Percentiles rank a stretch among this genome's conserved stretches.
These are phyloP conservation scores for Lampropteryx suffumata DNA, from an alignment of 2,888 invertebrate species.

Conservation along the genomic window DNA sequence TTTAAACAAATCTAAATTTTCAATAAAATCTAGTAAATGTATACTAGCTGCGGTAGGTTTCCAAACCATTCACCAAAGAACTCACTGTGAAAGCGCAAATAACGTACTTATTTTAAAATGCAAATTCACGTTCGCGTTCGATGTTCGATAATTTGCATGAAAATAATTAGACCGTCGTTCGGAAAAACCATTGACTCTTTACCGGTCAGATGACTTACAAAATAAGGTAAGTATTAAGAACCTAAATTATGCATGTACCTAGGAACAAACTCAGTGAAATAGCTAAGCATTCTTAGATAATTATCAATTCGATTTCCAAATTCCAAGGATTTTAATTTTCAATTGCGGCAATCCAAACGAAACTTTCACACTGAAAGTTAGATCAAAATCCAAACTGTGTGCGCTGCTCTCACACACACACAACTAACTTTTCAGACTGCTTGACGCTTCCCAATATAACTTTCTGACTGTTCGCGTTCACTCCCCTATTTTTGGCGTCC, in stretches of 20 bases:
- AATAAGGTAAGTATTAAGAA: too few species aligned
- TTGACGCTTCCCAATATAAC: slow-evolving; percentile 77
- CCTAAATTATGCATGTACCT: too few species aligned
- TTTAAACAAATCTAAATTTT: too few species aligned
- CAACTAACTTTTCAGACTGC: slow-evolving; percentile 73
- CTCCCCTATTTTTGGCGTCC: slow-evolving; percentile 63
- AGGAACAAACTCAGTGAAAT: too few species aligned
- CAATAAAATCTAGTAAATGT: too few species aligned
- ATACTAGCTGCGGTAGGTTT: too few species aligned
- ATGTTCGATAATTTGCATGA: slow-evolving; percentile 22
- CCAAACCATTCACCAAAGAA: background rate
- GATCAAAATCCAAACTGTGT: slow-evolving; percentile 24
- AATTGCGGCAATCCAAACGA: slow-evolving; percentile 2
- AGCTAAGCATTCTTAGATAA: too few species aligned
- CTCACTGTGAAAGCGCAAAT: slow-evolving; percentile 19
- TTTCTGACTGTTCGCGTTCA: slow-evolving; percentile 51
- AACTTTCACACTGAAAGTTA: slow-evolving; percentile 18
- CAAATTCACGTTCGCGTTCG: too few species aligned
- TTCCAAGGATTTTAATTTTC: background rate
- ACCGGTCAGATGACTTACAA: too few species aligned
- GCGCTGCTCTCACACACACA: slow-evolving; percentile 44
- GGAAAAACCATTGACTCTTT: background rate
- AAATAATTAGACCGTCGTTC: background rate
- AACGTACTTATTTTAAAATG: slow-evolving; percentile 24
- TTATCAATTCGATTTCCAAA: too few species aligned